These are phyloP conservation scores for Smutsia temminckii DNA, from an alignment of 2,797 vertebrate species.

Conservation along the genomic window DNA sequence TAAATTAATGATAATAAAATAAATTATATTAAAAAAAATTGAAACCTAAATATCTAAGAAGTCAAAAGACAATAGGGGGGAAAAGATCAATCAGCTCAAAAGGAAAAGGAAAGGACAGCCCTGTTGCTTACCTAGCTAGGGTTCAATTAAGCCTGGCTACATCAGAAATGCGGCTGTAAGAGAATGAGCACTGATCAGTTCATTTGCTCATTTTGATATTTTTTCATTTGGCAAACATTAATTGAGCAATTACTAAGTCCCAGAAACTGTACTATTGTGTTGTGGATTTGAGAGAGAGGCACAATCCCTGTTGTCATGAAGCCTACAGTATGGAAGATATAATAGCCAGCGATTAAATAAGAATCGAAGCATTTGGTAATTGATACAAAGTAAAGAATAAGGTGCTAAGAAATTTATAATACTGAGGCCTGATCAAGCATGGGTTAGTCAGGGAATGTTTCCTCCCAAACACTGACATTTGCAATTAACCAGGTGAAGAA, in stretches of 20 bases:
- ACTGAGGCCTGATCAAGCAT: not conserved
- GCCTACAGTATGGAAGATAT: not conserved
- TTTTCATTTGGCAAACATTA: not conserved
- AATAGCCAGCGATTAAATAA: not conserved
- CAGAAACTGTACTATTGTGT: not conserved
- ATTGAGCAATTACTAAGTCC: not conserved
- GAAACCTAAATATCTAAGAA: not conserved
- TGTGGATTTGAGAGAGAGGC: not conserved
- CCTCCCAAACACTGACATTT: not conserved
- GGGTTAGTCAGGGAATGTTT: not conserved
- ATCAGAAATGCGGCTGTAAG: not conserved
- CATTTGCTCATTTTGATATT: not conserved
- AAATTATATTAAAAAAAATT: no score
- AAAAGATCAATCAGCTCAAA: not conserved
- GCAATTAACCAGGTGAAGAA: not conserved
- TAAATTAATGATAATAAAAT: no score
- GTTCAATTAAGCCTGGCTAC: not conserved
- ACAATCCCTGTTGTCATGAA: not conserved
- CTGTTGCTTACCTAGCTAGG: accelerated
- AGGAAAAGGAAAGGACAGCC: not conserved
- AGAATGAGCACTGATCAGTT: not conserved
- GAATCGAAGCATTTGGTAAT: not conserved
- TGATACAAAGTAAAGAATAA: not conserved
- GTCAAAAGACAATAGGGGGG: not conserved
- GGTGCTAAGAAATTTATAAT: not conserved